These are phyloP conservation scores for Gymnobelideus leadbeateri DNA, from an alignment of 2,113 vertebrate species.

Conservation along the genomic window DNA sequence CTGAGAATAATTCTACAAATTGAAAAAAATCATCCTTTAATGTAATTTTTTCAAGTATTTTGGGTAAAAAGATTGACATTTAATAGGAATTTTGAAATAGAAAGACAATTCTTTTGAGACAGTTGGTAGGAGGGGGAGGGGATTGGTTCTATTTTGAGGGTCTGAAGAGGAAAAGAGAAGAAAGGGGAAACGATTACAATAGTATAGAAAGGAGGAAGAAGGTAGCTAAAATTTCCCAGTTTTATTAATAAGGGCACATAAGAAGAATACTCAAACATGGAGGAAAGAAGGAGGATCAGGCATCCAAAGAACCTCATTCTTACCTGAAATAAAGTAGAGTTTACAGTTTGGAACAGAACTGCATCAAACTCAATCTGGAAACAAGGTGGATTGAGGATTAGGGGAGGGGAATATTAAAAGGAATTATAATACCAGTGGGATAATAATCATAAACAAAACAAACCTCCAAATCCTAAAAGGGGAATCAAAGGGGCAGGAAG, in stretches of 20 bases:
- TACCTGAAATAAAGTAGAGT: not conserved
- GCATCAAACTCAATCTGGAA: not conserved
- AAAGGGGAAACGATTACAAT: not conserved
- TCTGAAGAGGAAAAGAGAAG: not conserved
- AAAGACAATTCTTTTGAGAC: not conserved
- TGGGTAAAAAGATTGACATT: not conserved
- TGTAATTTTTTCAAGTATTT: not conserved
- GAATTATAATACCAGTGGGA: not conserved
- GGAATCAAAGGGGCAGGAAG: not conserved
- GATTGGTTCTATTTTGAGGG: not conserved
- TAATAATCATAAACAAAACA: not conserved
- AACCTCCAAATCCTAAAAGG: not conserved
- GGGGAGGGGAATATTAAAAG: not conserved
- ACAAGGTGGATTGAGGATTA: not conserved
- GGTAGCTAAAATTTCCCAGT: not conserved
- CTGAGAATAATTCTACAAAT: not conserved
- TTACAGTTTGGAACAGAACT: not conserved
- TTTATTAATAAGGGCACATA: not conserved
- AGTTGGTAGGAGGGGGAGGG: not conserved
- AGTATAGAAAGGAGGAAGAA: not conserved
- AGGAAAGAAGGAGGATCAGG: not conserved
- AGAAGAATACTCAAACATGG: not conserved
- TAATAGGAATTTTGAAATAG: not conserved
- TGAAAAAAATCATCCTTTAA: not conserved
- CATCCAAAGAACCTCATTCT: not conserved